A percentile compares a stretch with the other conserved stretches of the same genome.
These are phyloP conservation scores for Cactoblastis cactorum DNA, from an alignment of 2,888 invertebrate genomes.

Conservation along the genomic window DNA sequence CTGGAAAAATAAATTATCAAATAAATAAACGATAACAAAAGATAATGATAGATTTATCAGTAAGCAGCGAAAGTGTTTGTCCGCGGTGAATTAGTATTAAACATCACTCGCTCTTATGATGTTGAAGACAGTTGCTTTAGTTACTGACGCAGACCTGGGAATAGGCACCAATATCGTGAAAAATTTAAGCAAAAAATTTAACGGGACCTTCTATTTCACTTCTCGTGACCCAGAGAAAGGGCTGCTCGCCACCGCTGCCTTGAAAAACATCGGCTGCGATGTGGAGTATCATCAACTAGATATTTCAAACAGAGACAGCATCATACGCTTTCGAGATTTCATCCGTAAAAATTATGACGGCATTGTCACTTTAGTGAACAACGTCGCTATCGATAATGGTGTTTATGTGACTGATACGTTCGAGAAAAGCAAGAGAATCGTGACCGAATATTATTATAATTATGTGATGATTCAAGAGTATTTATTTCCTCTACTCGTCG, in stretches of 20 bases:
- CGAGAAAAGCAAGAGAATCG: slow-evolving; percentile 73
- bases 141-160: slow-evolving; percentile 38
- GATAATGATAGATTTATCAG: neutral
- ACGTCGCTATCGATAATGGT: slow-evolving; percentile 80
- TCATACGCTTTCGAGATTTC: slow-evolving; percentile 69
- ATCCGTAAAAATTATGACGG: slow-evolving; percentile 77
- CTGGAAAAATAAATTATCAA: neutral
- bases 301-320: slow-evolving; percentile 76
- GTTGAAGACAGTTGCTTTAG: slow-evolving; percentile 4
- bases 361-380: slow-evolving; percentile 83
- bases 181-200: slow-evolving; percentile 49
- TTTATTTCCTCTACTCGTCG: slow-evolving; percentile 80
- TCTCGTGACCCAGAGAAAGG: slow-evolving; percentile 36
- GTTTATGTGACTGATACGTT: slow-evolving; percentile 35
- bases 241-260: neutral
- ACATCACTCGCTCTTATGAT: slow-evolving; percentile 18
- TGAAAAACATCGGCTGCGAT: neutral
- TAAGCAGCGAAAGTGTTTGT: too few relatives aligned
- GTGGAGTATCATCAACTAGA: slow-evolving; percentile 70
- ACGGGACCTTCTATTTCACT: slow-evolving; percentile 73
- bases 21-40: neutral
- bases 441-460: slow-evolving; percentile 80
- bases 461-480: slow-evolving; percentile 71
- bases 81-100: neutral
- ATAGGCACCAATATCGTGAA: slow-evolving; percentile 52